Percentiles rank a stretch among this genome's conserved stretches.
These are phyloP conservation scores for Ochlodes sylvanus DNA, from an alignment of 2,888 invertebrate species.

Conservation along the genomic window DNA sequence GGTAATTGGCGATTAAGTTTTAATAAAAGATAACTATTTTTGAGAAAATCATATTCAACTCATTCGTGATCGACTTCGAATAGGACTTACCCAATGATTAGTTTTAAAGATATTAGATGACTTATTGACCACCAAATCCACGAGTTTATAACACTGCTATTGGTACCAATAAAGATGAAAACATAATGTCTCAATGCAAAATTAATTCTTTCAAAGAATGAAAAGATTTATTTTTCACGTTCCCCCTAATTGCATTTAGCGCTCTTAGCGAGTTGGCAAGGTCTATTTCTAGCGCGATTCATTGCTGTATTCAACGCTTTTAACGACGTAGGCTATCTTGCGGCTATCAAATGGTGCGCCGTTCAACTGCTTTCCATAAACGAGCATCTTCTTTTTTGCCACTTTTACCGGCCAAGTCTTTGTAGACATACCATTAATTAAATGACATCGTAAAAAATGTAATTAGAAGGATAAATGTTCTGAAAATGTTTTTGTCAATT, in stretches of 20 bases:
- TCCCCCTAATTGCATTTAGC: constrained; percentile 33
- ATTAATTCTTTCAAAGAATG: constrained; percentile 8
- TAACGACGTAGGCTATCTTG: constrained; percentile 35
- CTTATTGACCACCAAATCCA: too few species aligned
- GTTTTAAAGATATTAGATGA: too few species aligned
- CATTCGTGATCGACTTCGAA: too few species aligned
- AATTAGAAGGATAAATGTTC: constrained; percentile 29
- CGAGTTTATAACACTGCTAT: not conserved
- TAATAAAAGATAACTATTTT: too few species aligned
- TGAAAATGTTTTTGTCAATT: constrained; percentile 22
- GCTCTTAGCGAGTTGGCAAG: constrained; percentile 33
- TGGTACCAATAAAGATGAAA: not conserved
- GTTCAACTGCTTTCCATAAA: constrained; percentile 33
- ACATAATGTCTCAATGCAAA: not conserved
- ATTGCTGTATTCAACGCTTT: constrained; percentile 32
- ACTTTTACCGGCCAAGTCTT: constrained; percentile 20
- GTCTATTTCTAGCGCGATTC: constrained; percentile 29
- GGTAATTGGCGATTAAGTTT: too few species aligned
- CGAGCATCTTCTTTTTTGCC: constrained; percentile 22
- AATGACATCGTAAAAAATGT: constrained; percentile 31
- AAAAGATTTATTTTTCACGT: constrained; percentile 28
- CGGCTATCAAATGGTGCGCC: constrained; percentile 30
- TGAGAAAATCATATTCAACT: too few species aligned
- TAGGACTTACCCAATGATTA: too few species aligned
- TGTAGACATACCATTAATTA: constrained; percentile 36